Evolutionary conservation across 1,140 invertebrate species (phyloP).

Genomic region (Sinella curviseta): DNA sequence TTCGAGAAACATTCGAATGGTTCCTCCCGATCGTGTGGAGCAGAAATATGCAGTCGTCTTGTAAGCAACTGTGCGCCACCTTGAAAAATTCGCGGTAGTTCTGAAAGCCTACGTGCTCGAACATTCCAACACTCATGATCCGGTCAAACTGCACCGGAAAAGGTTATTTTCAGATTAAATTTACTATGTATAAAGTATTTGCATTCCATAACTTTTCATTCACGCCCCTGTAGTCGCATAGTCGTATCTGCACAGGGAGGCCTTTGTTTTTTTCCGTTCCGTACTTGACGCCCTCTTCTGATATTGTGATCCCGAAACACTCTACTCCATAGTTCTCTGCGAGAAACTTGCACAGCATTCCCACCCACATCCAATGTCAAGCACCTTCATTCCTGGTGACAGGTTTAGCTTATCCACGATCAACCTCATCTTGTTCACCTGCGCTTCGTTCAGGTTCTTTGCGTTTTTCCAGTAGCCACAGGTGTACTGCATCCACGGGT

Average conservation of each 20-base stretch:
- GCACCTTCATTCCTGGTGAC: conserved; percentile 46
- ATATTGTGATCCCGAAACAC: neutral
- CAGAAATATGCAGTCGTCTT: neutral
- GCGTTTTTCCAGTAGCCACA: no score
- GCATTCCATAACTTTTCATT: conserved; percentile 26
- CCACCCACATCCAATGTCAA: conserved; percentile 53
- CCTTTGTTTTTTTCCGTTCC: neutral
- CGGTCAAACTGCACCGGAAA: no score
- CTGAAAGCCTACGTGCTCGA: neutral
- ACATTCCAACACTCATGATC: no score
- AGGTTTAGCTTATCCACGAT: conserved; percentile 48
- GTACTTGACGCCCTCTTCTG: neutral
- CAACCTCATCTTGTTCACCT: conserved; percentile 45
- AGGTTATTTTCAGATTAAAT: no score
- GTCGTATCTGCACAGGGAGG: neutral
- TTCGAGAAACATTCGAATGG: neutral
- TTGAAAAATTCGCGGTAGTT: neutral
- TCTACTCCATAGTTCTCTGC: conserved; percentile 29
- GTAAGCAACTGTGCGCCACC: neutral
- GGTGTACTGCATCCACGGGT: no score
- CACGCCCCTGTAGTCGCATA: conserved; percentile 14
- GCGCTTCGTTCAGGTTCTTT: conserved; percentile 38
- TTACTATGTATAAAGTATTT: neutral
- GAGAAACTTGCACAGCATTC: conserved; percentile 27
- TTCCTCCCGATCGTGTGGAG: neutral